phyloP scores from a whole-genome alignment of 2,797 vertebrate species.

The Aldrovandia affinis region DNA sequence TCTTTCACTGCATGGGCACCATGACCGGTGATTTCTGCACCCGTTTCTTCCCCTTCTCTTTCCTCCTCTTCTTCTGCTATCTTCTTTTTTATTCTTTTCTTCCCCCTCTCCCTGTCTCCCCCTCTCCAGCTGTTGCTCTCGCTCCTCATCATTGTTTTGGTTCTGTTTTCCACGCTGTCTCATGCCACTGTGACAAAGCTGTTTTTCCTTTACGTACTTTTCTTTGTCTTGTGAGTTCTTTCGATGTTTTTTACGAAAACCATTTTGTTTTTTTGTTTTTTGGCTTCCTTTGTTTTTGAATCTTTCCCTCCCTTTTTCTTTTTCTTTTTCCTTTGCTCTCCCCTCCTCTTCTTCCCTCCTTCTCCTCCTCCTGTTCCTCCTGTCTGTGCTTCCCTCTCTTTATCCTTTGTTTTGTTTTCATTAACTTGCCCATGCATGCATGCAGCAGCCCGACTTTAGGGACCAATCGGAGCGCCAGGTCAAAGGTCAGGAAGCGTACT shows the following conservation, averaged over 20 bases:
- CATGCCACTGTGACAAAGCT: slow-evolving; percentile 83
- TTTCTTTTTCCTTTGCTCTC: slow-evolving; percentile 54
- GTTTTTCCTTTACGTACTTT: slow-evolving; percentile 88
- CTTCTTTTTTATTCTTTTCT: slow-evolving; percentile 71
- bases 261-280: slow-evolving; percentile 76
- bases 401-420: slow-evolving; percentile 69
- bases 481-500: slow-evolving; percentile 66
- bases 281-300: slow-evolving; percentile 56
- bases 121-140: slow-evolving; percentile 78
- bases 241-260: slow-evolving; percentile 70
- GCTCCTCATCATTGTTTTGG: slow-evolving; percentile 81
- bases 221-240: slow-evolving; percentile 86
- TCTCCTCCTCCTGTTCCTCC: slow-evolving; percentile 61
- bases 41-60: slow-evolving; percentile 30
- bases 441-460: slow-evolving; percentile 95
- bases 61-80: slow-evolving; percentile 29
- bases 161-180: slow-evolving; percentile 85
- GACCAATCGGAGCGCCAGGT: slow-evolving; percentile 77
- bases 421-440: slow-evolving; percentile 85
- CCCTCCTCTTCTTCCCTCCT: slow-evolving; percentile 59
- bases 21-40: slow-evolving; percentile 60
- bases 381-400: slow-evolving; percentile 52
- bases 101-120: slow-evolving; percentile 24
- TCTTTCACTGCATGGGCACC: slow-evolving; percentile 73
- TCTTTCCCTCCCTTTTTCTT: slow-evolving; percentile 44